Evolutionary conservation across 2,797 vertebrate species (phyloP).

Genomic region (Centropyge bicolor): DNA sequence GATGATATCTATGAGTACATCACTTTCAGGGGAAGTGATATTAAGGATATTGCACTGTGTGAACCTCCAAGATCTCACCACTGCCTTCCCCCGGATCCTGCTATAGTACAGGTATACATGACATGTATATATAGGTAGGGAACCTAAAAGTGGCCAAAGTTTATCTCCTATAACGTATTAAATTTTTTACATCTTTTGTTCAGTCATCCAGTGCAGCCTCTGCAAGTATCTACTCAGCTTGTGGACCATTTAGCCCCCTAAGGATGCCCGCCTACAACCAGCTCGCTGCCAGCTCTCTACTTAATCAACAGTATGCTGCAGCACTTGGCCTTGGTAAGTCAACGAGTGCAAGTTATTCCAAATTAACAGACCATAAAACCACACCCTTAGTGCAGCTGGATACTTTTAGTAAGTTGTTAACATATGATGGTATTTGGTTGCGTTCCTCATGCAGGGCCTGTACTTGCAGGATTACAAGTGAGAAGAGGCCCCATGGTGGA

Average conservation of each 20-base stretch:
- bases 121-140: not conserved
- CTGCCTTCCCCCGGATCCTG: conserved; percentile 93
- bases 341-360: not conserved
- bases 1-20: conserved; percentile 97
- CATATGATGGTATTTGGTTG: not conserved
- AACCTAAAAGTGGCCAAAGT: too few relatives aligned
- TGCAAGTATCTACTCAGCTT: conserved; percentile 87
- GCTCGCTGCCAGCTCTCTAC: conserved; percentile 91
- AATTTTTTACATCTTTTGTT: conserved; percentile 17
- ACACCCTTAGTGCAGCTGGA: not conserved
- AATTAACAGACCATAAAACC: not conserved
- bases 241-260: conserved; percentile 91
- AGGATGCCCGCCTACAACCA: conserved; percentile 92
- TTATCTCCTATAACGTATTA: not conserved
- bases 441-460: conserved; percentile 76
- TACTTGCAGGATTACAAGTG: conserved; percentile 86
- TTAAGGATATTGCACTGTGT: conserved; percentile 95
- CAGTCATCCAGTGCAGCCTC: conserved; percentile 71
- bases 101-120: conserved; percentile 91
- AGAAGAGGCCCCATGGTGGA: conserved; percentile 95
- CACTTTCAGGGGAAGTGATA: conserved; percentile 97
- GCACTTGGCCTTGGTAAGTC: conserved; percentile 91
- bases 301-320: conserved; percentile 93
- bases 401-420: not conserved
- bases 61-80: conserved; percentile 92